phyloP scores from a whole-genome alignment of 2,797 vertebrate species.

The Crocodylus rhombifer region DNA sequence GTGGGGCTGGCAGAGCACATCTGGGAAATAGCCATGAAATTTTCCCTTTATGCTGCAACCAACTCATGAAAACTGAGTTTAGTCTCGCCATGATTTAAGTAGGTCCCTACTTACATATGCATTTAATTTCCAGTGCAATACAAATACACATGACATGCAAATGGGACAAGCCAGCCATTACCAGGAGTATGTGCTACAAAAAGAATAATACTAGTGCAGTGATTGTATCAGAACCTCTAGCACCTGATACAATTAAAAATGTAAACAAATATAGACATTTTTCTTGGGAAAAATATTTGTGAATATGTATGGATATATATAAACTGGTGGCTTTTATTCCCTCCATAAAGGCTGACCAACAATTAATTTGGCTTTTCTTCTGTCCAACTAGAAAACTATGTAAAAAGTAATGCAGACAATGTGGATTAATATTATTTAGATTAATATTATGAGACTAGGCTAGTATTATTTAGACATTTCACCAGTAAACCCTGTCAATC shows the following conservation, averaged over 20 bases:
- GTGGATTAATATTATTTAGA: background rate
- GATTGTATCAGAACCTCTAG: background rate
- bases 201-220: background rate
- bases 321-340: background rate
- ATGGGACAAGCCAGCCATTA: background rate
- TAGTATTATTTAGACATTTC: too few relatives aligned
- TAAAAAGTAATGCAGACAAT: background rate
- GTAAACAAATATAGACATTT: background rate
- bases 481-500: background rate
- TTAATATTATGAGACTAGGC: too few relatives aligned
- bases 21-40: too few relatives aligned
- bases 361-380: background rate
- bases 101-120: background rate
- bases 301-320: background rate
- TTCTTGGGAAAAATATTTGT: background rate
- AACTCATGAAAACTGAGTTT: background rate
- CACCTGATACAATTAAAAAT: background rate
- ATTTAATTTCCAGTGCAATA: background rate
- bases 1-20: too few relatives aligned
- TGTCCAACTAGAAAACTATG: background rate
- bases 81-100: too few relatives aligned
- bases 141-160: background rate
- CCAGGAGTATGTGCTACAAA: background rate
- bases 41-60: too few relatives aligned
- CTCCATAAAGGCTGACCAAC: slow-evolving; percentile 2